phyloP scores from a whole-genome alignment of 1,140 invertebrate species.

The honey bee (Apis mellifera) region Amel_HAv3.1 CM009941.2:10535501-10536000 shows the following conservation, averaged over 20 bases:
- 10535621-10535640: constrained; percentile 36
- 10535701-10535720: constrained; percentile 65
- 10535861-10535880: background rate
- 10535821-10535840: background rate
- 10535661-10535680: background rate
- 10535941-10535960: background rate
- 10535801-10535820: background rate
- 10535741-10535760: background rate
- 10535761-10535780: background rate
- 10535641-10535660: background rate
- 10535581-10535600: constrained; percentile 1
- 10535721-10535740: constrained; percentile 37
- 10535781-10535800: background rate
- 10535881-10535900: constrained; percentile 30
- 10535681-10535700: constrained; percentile 34
- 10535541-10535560: constrained; percentile 16
- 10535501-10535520: constrained; percentile 59
- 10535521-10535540: constrained; percentile 53
- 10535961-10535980: background rate
- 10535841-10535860: background rate
- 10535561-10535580: constrained; percentile 33
- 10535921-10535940: background rate
- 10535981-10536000: background rate
- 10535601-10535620: constrained; percentile 71
- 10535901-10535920: background rate